A percentile compares a stretch with the other conserved stretches of the same genome.
These are phyloP conservation scores for Kryptolebias marmoratus DNA, from an alignment of 2,113 vertebrate genomes.

Conservation along the genomic window DNA sequence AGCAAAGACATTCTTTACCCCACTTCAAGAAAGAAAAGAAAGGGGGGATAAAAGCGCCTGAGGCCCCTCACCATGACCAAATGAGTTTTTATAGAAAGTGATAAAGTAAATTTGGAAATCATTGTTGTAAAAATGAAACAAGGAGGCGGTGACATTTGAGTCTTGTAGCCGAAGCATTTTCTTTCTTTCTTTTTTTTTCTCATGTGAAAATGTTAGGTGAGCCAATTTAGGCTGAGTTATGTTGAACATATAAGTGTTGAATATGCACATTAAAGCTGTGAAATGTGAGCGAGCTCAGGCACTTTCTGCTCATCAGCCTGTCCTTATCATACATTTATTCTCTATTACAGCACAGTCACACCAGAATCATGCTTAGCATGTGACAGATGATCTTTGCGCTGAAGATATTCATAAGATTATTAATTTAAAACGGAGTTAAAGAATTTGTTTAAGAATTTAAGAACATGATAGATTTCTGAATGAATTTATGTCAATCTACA, in stretches of 20 bases:
- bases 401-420: not conserved
- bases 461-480: too few species aligned
- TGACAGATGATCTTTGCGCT: conserved; percentile 18
- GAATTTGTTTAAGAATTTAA: too few species aligned
- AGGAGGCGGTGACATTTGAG: conserved; percentile 74
- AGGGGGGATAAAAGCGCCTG: conserved; percentile 28
- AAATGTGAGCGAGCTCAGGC: conserved; percentile 39
- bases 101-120: conserved; percentile 48
- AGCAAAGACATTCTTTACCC: conserved; percentile 55
- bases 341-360: conserved; percentile 29
- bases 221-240: conserved; percentile 79
- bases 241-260: conserved; percentile 59
- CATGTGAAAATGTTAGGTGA: conserved; percentile 70
- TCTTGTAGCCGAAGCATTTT: conserved; percentile 65
- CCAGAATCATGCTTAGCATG: conserved; percentile 38
- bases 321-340: conserved; percentile 44
- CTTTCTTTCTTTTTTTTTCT: conserved; percentile 56
- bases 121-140: conserved; percentile 8
- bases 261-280: conserved; percentile 62
- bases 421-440: too few species aligned
- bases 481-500: too few species aligned
- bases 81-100: conserved; percentile 66
- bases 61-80: conserved; percentile 62
- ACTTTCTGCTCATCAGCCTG: conserved; percentile 35
- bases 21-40: conserved; percentile 52